Percentiles rank a stretch among this genome's conserved stretches.
These are phyloP conservation scores for Oreonectes daqikongensis DNA, from an alignment of 2,797 vertebrate species.

Conservation along the genomic window DNA sequence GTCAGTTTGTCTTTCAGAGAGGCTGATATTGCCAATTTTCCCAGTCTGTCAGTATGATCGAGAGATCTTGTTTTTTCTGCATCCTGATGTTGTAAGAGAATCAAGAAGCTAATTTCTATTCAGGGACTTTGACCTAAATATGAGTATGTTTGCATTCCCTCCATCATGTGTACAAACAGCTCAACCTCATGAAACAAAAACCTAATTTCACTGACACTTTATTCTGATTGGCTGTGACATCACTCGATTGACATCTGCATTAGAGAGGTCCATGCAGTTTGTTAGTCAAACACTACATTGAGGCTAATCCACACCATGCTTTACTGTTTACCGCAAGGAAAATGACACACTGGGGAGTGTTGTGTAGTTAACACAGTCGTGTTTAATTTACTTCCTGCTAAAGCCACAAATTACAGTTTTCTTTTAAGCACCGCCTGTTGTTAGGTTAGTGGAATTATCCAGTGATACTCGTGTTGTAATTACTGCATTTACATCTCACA, in stretches of 20 bases:
- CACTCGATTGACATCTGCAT: not conserved
- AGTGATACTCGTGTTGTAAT: slow-evolving; percentile 60
- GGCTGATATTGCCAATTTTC: slow-evolving; percentile 39
- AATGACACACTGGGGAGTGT: slow-evolving; percentile 52
- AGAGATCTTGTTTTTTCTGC: slow-evolving; percentile 20
- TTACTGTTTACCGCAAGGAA: slow-evolving; percentile 43
- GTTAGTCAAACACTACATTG: not conserved
- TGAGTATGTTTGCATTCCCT: slow-evolving; percentile 42
- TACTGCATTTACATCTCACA: slow-evolving; percentile 59
- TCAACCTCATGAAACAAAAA: slow-evolving; percentile 36
- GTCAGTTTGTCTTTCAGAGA: slow-evolving; percentile 71
- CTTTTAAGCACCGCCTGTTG: slow-evolving; percentile 62
- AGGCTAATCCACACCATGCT: not conserved
- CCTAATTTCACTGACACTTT: slow-evolving; percentile 42
- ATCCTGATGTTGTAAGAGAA: slow-evolving; percentile 54
- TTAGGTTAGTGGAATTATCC: slow-evolving; percentile 67
- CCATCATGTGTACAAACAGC: slow-evolving; percentile 54
- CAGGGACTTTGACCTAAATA: slow-evolving; percentile 58
- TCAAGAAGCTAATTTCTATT: slow-evolving; percentile 40
- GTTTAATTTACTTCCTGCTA: slow-evolving; percentile 58
- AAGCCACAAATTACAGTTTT: slow-evolving; percentile 63
- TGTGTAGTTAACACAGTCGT: slow-evolving; percentile 47
- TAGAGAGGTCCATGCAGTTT: slow-evolving; percentile 6
- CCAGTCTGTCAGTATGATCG: slow-evolving; percentile 22
- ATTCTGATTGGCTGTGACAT: not conserved